A percentile compares a stretch with the other conserved stretches of the same genome.
These are phyloP conservation scores for Indicator indicator DNA, from an alignment of 2,113 vertebrate genomes.

Conservation along the genomic window DNA sequence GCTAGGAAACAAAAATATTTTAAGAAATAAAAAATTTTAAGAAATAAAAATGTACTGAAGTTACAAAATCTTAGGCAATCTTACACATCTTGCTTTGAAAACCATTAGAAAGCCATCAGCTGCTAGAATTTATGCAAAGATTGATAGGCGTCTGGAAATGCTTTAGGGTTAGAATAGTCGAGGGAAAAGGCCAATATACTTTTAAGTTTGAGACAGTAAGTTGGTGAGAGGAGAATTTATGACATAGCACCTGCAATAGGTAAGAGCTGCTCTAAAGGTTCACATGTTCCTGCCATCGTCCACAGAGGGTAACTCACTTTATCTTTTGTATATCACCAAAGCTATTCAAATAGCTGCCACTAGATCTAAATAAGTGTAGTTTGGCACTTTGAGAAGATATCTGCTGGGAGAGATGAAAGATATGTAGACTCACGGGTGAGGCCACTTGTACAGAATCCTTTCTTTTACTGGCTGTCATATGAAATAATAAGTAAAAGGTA, in stretches of 20 bases:
- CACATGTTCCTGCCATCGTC: not conserved
- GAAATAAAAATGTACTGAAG: not conserved
- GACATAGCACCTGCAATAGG: not conserved
- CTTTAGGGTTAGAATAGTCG: not conserved
- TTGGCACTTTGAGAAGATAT: not conserved
- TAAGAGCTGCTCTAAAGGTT: not conserved
- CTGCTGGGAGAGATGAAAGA: not conserved
- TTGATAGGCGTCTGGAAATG: not conserved
- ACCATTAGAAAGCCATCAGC: not conserved
- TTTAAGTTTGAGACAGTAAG: not conserved
- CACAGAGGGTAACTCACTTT: not conserved
- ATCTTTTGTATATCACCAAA: not conserved
- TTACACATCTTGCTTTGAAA: not conserved
- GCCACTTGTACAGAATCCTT: conserved; percentile 11
- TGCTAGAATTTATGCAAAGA: not conserved
- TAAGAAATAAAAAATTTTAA: not conserved
- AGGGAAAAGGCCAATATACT: not conserved
- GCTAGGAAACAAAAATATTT: not conserved
- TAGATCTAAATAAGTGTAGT: not conserved
- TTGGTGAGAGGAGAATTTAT: not conserved
- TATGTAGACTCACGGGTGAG: conserved; percentile 1
- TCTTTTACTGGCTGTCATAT: conserved; percentile 11
- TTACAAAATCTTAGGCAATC: not conserved
- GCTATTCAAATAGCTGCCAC: not conserved
- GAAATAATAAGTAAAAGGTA: not conserved